A percentile compares a stretch with the other conserved stretches of the same genome.
Evolutionary conservation across 1,140 invertebrate genomes (phyloP).

Genomic region (Drosophila nigrodunni): DNA sequence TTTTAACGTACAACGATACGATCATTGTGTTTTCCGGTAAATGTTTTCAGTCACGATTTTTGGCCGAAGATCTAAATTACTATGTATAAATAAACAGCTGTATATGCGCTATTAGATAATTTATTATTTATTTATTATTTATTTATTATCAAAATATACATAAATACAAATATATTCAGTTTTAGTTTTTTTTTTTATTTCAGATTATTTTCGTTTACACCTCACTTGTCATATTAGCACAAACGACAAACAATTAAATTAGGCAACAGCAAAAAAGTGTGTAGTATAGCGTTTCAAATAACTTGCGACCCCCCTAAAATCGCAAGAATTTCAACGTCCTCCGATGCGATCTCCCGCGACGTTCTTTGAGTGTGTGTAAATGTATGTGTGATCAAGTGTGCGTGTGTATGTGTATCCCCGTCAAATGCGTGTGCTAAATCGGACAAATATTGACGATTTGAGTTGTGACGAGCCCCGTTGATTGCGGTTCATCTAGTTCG

Average conservation of each 20-base stretch:
- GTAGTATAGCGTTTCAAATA: constrained; percentile 11
- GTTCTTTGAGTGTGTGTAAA: neutral
- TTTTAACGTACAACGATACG: too few relatives aligned
- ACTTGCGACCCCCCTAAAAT: constrained; percentile 47
- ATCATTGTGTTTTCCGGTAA: too few relatives aligned
- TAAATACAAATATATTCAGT: neutral
- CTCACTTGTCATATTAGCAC: constrained; percentile 23
- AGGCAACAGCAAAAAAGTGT: constrained; percentile 27
- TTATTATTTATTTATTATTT: too few relatives aligned
- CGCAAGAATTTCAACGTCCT: constrained; percentile 31
- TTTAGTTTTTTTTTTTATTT: constrained; percentile 9
- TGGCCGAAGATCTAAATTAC: too few relatives aligned
- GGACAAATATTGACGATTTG: neutral
- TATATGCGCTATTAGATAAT: too few relatives aligned
- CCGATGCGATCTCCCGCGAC: constrained; percentile 3
- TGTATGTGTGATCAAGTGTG: neutral
- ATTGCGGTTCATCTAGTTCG: neutral
- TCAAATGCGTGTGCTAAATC: neutral
- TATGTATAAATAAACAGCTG: too few relatives aligned
- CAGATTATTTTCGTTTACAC: constrained; percentile 7
- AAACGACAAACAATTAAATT: constrained; percentile 17
- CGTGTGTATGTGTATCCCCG: constrained; percentile 4
- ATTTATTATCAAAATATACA: too few relatives aligned
- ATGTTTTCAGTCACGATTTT: too few relatives aligned
- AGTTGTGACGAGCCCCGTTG: neutral